Evolutionary conservation across 2,888 invertebrate genomes (phyloP).

Genomic region (Drosophila merina): DNA sequence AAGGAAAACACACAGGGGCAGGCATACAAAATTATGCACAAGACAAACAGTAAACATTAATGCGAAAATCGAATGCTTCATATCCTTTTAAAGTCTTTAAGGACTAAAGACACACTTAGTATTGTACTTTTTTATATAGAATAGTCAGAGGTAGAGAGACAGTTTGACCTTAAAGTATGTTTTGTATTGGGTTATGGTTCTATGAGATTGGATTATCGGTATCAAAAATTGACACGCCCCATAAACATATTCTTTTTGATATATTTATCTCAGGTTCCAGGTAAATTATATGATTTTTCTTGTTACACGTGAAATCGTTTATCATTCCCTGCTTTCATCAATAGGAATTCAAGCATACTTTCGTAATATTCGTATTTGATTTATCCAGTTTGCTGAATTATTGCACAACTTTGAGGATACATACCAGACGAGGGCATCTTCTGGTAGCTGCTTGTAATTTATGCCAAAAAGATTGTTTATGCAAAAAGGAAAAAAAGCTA

Average conservation of each 20-base stretch:
- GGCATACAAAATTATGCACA: conserved; percentile 57
- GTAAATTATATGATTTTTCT: conserved; percentile 4
- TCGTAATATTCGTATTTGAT: conserved; percentile 3
- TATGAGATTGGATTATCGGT: neutral
- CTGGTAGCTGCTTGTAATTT: conserved; percentile 11
- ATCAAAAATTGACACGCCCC: neutral
- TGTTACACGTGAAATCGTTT: no score
- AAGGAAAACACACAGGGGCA: conserved; percentile 5
- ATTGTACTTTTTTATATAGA: no score
- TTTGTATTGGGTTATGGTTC: no score
- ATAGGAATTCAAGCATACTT: conserved; percentile 5
- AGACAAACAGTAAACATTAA: conserved; percentile 35
- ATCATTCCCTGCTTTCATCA: neutral
- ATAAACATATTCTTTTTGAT: neutral
- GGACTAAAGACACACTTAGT: neutral
- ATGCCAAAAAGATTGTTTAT: conserved; percentile 23
- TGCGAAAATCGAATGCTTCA: conserved; percentile 6
- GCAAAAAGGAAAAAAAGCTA: neutral
- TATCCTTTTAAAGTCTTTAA: conserved; percentile 6
- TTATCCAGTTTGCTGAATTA: conserved; percentile 10
- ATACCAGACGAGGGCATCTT: neutral
- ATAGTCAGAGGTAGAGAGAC: no score
- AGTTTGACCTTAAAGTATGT: no score
- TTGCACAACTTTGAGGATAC: conserved; percentile 4
- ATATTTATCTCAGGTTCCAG: neutral